Evolutionary conservation across 2,797 vertebrate species (phyloP), one percentile per base, ranked within the genome.

Genomic region (Rhadinocentrus ornatus): DNA sequence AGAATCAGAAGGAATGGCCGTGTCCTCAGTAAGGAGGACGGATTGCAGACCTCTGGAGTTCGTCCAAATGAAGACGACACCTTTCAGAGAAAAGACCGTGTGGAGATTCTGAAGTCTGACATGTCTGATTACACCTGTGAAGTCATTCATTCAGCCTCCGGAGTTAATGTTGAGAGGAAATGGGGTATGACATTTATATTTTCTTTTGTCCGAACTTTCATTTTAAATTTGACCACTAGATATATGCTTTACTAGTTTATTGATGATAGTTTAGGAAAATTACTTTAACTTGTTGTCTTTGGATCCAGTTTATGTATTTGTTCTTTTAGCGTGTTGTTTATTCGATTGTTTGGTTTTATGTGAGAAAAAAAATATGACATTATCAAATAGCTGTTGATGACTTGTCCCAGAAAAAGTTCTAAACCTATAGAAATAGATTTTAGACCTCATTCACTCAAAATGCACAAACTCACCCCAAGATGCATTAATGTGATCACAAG

Each of bases 21-120:
- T 0, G 0, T 44, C 0, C 52, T 92, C 0, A 20, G 1, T 0
- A 0, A 0, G 1, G 1, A 5, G 0, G 82, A 92, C 0, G 86
- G 84, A 0, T 0, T 92, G 34, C 0, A 0, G 0, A 35, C 64
- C 1, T 7, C 69, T 0, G 81, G 18, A 0, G 16, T 90, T 22
- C 77, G 71, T 26, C 92, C 92, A 0, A 93, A 93, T 15, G 39
- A 52, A 0, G 89, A 90, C 9, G 55, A 48, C 0, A 93, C 89
- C 26, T 87, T 46, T 69, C 94, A 94, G 86, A 80, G 56, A 11
- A 78, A 44, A 52, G 74, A 82, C 54, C 11, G 0, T 0, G 68
- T 93, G 52, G 82, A 91, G 54, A 87, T 94, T 27, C 0, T 37
- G 0, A 60, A 6, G 56, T 27, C 1, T 0, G 91, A 94, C 20